A percentile compares a stretch with the other conserved stretches of the same genome.
Evolutionary conservation across 2,888 invertebrate species (phyloP).

Genomic region (Ernsta delagoae): DNA sequence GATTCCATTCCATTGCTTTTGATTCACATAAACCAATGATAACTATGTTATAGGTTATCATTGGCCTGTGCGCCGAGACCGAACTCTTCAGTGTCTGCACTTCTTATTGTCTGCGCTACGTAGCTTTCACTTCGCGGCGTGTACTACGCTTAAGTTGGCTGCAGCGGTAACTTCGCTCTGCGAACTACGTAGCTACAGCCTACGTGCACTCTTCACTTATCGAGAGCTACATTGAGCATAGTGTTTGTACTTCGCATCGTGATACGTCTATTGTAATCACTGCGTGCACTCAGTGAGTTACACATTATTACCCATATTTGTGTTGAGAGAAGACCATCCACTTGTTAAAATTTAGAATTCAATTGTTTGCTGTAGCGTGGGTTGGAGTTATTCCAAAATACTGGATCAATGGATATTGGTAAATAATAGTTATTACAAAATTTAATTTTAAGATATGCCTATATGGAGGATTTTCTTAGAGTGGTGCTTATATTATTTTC

Average conservation of each 20-base stretch:
- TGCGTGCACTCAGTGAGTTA: constrained; percentile 84
- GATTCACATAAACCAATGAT: constrained; percentile 82
- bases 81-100: constrained; percentile 84
- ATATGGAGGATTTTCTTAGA: not conserved
- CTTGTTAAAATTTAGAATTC: constrained; percentile 6
- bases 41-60: constrained; percentile 86
- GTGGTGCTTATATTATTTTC: not conserved
- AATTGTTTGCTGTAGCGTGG: constrained; percentile 31
- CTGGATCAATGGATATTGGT: not conserved
- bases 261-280: constrained; percentile 79
- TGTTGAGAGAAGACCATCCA: constrained; percentile 54
- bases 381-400: constrained; percentile 24
- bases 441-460: too few relatives aligned
- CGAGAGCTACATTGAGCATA: constrained; percentile 77
- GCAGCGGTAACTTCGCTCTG: constrained; percentile 79
- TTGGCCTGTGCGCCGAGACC: constrained; percentile 85
- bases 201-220: constrained; percentile 79
- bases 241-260: constrained; percentile 76
- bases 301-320: constrained; percentile 79
- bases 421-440: not conserved
- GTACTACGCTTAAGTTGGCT: constrained; percentile 78
- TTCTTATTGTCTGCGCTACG: constrained; percentile 84
- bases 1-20: constrained; percentile 63
- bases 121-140: constrained; percentile 82
- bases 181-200: constrained; percentile 80